Evolutionary conservation across 30 jellyfish, hydroid and myxozoan species (phyloP), one percentile per base, ranked within the genome.

Genomic region (Cassiopea xamachana): DNA sequence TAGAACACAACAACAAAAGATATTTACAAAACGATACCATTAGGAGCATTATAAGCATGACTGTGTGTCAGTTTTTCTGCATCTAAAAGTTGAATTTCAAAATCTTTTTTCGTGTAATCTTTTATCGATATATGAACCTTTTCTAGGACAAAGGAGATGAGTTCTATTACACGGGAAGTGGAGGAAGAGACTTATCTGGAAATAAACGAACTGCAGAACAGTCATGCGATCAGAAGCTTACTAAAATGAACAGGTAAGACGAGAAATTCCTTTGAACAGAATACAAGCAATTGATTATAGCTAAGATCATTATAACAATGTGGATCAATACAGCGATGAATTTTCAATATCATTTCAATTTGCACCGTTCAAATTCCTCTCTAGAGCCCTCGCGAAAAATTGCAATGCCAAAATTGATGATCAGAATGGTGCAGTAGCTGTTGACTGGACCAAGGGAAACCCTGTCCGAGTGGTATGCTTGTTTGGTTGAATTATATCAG

Each of bases 161-260:
- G 79, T 91, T 95, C 69, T 80, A 80, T 50, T 95, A 95, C 93
- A 95, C 99, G 17, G 99, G 99, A 43, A 95, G 99, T 61, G 99
- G 99, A 1, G 98, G 99, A 46, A 90, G 99, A 44, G 99, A 95
- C 71, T 84, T 95, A 49, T 95, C 99, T 58, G 99, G 99, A 43
- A 95, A 95, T 82, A 95, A 92, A 72, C 81, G 99, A 49, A 95
- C 99, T 8, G 99, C 99, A 18, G 98, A 92, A 69, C 99, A 95
- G 64, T 95, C 99, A 18, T 91, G 97, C 83, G 99, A 95, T 78
- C 99, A 95, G 60, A 91, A 92, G 46, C 84, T 95, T 3, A 86
- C 98, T 15, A 95, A 92, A 92, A 91, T 97, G 87, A 95, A 95
- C 86, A 88, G 96, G 99, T 95, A 62, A 60, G 71, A 18, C 47